Percentiles rank a stretch among this genome's conserved stretches.
Conservation (phyloP, 2,888 invertebrate species). For the Anthrax anthrax region DNA sequence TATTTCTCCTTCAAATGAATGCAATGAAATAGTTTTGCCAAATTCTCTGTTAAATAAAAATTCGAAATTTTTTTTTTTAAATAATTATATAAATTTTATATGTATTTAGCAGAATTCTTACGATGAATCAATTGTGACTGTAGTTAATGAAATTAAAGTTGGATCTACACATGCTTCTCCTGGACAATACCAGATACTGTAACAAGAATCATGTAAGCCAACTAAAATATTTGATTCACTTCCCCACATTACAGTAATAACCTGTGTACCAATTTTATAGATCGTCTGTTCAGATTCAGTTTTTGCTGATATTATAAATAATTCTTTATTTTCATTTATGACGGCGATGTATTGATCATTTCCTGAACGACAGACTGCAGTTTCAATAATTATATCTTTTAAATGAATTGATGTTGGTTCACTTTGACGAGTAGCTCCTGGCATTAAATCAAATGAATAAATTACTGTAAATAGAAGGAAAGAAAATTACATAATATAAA, state of each 20-base stretch:
- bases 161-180: conserved; percentile 56
- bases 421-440: conserved; percentile 36
- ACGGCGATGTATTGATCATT: conserved; percentile 69
- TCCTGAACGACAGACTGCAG: conserved; percentile 78
- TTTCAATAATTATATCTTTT: conserved; percentile 56
- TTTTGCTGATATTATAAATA: conserved; percentile 55
- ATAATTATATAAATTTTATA: background rate
- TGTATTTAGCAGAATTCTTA: conserved; percentile 16
- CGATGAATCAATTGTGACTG: conserved; percentile 38
- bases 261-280: conserved; percentile 36
- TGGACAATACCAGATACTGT: conserved; percentile 74
- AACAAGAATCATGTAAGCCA: conserved; percentile 60
- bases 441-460: conserved; percentile 68
- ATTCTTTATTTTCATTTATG: conserved; percentile 77
- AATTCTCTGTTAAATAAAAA: conserved; percentile 49
- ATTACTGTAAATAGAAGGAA: conserved; percentile 42
- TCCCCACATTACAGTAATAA: conserved; percentile 45
- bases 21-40: conserved; percentile 70
- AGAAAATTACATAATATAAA: too few relatives aligned
- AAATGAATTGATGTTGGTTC: conserved; percentile 53
- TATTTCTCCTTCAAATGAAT: conserved; percentile 70
- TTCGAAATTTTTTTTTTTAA: background rate
- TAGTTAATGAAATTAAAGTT: conserved; percentile 48
- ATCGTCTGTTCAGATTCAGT: conserved; percentile 6
- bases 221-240: conserved; percentile 64